Evolutionary conservation across 92 coral and sea anemone genomes (phyloP), one percentile per base, ranked within the genome.

Genomic region (Nematostella vectensis): DNA sequence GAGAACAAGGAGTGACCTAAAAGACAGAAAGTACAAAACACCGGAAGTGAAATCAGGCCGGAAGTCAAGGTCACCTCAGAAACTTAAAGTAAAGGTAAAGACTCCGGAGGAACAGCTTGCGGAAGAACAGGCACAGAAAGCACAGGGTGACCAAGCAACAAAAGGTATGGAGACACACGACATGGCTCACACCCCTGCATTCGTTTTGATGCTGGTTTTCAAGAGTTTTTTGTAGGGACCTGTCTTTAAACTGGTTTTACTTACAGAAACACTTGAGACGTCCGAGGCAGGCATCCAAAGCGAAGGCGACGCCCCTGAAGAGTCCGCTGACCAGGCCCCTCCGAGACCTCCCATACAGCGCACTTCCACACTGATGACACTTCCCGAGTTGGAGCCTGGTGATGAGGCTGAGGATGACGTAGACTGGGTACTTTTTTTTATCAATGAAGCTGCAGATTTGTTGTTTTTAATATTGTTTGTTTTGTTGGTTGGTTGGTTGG

Each of bases 271-370:
- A 56, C 67, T 70, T 33, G 81, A 75, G 52, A 72, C 22, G 52
- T 72, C 68, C 0, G 95, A 85, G 59, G 77, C 71, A 8, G 76
- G 77, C 6, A 75, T 76, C 16, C 95, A 85, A 45, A 80, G 83
- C 50, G 95, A 85, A 22, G 29, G 67, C 12, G 95, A 84, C 4
- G 94, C 18, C 13, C 33, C 54, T 36, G 58, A 56, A 44, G 54
- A 39, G 18, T 8, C 9, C 8, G 38, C 20, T 25, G 59, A 25
- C 12, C 36, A 31, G 40, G 42, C 47, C 29, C 23, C 49, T 28
- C 61, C 66, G 50, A 44, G 74, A 54, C 37, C 70, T 30, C 31
- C 55, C n/a, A 33, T 48, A 36, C 4, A 60, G 21, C 56, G 76
- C 47, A 43, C 84, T 1, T 72, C 87, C 29, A 20, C 71, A 6